phyloP scores from a whole-genome alignment of 2,113 vertebrate species.

The Pseudopodoces humilis region DNA sequence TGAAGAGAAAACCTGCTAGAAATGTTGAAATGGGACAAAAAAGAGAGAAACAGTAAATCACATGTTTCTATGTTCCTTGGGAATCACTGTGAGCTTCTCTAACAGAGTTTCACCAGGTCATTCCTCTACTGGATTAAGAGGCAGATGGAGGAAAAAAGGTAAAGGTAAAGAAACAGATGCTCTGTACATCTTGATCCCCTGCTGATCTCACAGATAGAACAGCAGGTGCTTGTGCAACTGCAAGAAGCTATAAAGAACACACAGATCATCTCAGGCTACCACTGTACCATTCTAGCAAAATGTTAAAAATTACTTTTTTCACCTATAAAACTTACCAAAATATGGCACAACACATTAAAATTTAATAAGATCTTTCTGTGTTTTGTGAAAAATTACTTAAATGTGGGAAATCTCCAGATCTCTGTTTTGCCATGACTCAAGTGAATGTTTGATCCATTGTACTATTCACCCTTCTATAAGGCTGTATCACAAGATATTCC shows the following conservation, averaged over 20 bases:
- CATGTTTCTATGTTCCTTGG: neutral
- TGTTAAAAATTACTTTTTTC: neutral
- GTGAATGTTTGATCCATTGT: neutral
- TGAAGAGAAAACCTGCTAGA: neutral
- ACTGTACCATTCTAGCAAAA: neutral
- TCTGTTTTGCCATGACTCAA: neutral
- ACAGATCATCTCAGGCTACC: neutral
- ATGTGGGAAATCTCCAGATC: neutral
- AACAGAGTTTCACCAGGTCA: neutral
- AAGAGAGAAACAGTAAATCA: neutral
- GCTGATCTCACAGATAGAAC: neutral
- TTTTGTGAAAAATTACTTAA: neutral
- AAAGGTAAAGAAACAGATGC: neutral
- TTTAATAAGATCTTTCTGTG: neutral
- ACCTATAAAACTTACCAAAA: neutral
- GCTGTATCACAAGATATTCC: neutral
- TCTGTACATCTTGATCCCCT: neutral
- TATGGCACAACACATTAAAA: neutral
- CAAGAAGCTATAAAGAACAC: neutral
- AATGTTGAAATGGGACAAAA: neutral
- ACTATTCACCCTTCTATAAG: neutral
- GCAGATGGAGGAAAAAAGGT: constrained; percentile 8
- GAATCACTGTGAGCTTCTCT: neutral
- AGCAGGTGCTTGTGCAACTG: neutral
- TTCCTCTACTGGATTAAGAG: neutral